Percentiles rank a stretch among this genome's conserved stretches.
Conservation (phyloP, 2,888 invertebrate genomes). For the Cosmopolites sordidus region DNA sequence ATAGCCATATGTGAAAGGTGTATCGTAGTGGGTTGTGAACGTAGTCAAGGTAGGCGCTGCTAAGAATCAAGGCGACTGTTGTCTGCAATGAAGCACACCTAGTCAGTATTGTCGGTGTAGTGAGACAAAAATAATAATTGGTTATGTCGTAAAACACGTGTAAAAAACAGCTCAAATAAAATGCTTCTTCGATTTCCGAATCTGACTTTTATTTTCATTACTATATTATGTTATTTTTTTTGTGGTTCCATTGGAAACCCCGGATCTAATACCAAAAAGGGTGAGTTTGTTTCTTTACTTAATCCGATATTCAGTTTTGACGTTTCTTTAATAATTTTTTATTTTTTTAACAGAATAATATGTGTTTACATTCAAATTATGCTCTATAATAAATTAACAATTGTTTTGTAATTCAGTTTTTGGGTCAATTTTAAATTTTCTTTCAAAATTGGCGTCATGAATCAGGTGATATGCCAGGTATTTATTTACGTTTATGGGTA, state of each 20-base stretch:
- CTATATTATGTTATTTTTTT: conserved; percentile 39
- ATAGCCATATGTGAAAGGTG: conserved; percentile 7
- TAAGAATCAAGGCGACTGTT: conserved; percentile 34
- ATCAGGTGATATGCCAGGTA: conserved; percentile 19
- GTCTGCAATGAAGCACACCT: conserved; percentile 35
- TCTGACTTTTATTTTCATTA: conserved; percentile 34
- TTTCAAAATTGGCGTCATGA: conserved; percentile 5
- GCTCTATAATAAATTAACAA: no score
- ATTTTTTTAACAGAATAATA: no score
- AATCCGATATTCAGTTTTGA: conserved; percentile 5
- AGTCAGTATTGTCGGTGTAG: conserved; percentile 9
- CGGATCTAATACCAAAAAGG: conserved; percentile 36
- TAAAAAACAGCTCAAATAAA: conserved; percentile 30
- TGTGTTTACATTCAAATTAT: no score
- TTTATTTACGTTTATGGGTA: background rate
- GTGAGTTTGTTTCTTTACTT: conserved; percentile 32
- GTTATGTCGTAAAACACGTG: conserved; percentile 43
- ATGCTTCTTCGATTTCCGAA: conserved; percentile 37
- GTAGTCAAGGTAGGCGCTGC: conserved; percentile 25
- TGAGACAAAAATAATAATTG: conserved; percentile 26
- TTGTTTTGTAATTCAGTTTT: no score
- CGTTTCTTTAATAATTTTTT: conserved; percentile 2
- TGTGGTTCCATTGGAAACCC: conserved; percentile 38
- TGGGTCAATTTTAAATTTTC: conserved; percentile 6
- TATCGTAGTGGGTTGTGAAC: conserved; percentile 10